Conservation (phyloP, 2,113 vertebrate species). For the Pluvianellus socialis region DNA sequence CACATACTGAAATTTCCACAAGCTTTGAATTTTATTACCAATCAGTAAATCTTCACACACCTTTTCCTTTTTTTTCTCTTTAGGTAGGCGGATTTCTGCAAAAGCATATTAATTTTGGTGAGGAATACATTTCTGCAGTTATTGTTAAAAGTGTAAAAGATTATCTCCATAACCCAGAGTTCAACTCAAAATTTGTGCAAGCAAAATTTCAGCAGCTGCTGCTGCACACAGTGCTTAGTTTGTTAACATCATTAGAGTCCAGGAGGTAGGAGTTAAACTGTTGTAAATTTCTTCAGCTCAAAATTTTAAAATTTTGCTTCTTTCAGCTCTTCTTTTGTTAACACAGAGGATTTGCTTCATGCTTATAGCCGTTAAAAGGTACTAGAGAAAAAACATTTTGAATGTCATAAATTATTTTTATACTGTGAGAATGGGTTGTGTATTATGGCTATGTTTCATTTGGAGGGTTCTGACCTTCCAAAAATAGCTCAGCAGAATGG, state of each 20-base stretch:
- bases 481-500: background rate
- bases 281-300: background rate
- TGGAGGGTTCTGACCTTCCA: background rate
- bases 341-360: background rate
- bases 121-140: constrained; percentile 74
- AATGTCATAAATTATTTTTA: background rate
- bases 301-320: background rate
- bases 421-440: background rate
- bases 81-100: constrained; percentile 78
- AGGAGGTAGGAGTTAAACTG: constrained; percentile 61
- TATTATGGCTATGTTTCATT: background rate
- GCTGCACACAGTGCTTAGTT: constrained; percentile 77
- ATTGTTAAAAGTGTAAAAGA: constrained; percentile 75
- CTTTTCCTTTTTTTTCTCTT: background rate
- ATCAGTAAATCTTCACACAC: background rate
- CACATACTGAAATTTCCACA: background rate
- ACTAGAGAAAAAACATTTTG: background rate
- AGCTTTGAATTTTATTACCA: background rate
- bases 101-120: constrained; percentile 79
- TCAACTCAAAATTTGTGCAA: constrained; percentile 80
- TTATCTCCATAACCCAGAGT: constrained; percentile 77
- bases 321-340: background rate
- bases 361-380: background rate
- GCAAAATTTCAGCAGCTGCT: constrained; percentile 76
- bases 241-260: constrained; percentile 78